Conservation (phyloP, 1,140 invertebrate species). For the Magallana ariakensis region DNA sequence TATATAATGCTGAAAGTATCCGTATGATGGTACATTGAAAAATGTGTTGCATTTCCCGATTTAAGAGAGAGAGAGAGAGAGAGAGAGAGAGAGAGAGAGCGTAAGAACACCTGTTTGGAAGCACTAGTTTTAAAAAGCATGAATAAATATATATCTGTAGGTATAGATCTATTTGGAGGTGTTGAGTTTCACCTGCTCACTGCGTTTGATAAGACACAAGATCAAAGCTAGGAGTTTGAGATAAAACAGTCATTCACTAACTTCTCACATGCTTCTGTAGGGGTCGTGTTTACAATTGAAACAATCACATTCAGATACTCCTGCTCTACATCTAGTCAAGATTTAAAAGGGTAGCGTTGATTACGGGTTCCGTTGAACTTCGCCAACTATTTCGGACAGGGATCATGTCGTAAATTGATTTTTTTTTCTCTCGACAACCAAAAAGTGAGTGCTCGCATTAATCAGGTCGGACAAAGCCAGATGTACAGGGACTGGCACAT, state of each 20-base stretch:
- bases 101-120: neutral
- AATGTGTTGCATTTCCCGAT: neutral
- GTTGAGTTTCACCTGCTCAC: neutral
- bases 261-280: neutral
- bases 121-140: neutral
- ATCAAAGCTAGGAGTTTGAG: neutral
- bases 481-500: neutral
- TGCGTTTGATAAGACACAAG: neutral
- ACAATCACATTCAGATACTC: neutral
- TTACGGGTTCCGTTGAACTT: too few species aligned
- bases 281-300: neutral
- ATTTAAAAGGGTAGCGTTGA: too few species aligned
- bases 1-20: too few species aligned
- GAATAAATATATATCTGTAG: neutral
- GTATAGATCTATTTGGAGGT: neutral
- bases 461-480: neutral
- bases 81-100: slow-evolving; percentile 25
- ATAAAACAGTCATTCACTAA: neutral
- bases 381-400: too few species aligned
- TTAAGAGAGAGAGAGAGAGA: neutral
- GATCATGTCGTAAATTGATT: too few species aligned
- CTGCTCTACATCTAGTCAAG: too few species aligned
- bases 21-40: neutral
- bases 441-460: neutral
- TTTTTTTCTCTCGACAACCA: neutral